These are phyloP conservation scores for Rhagophthalmus giganteus DNA, from an alignment of 2,888 invertebrate genomes.

Conservation along the genomic window DNA sequence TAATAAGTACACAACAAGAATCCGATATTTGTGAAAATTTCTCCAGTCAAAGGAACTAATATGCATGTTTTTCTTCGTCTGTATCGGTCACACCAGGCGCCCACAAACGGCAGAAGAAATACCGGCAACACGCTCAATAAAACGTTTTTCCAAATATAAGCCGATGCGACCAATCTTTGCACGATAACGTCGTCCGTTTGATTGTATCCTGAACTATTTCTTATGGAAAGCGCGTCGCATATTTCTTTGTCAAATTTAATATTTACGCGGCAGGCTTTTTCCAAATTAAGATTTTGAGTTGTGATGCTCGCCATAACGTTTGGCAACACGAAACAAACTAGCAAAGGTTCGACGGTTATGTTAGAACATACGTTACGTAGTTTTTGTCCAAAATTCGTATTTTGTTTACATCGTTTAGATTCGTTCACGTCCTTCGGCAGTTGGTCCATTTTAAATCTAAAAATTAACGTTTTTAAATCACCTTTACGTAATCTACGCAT, in stretches of 20 bases:
- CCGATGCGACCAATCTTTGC: conserved; percentile 44
- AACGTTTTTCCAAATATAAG: conserved; percentile 61
- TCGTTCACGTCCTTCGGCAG: neutral
- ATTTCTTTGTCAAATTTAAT: conserved; percentile 67
- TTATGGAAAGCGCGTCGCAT: conserved; percentile 71
- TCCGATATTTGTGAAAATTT: conserved; percentile 57
- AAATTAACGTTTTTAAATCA: neutral
- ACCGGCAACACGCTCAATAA: conserved; percentile 61
- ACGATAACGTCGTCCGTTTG: conserved; percentile 57
- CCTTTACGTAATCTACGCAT: too few species aligned
- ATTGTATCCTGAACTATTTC: conserved; percentile 68
- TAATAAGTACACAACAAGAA: conserved; percentile 60
- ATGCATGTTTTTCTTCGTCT: conserved; percentile 63
- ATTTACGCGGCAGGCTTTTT: conserved; percentile 82
- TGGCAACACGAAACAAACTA: conserved; percentile 66
- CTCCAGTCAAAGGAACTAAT: conserved; percentile 60
- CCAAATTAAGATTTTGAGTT: conserved; percentile 78
- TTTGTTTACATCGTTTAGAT: neutral
- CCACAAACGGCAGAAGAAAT: conserved; percentile 60
- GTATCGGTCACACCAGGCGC: conserved; percentile 65
- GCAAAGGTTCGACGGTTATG: conserved; percentile 56
- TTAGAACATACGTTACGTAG: conserved; percentile 2
- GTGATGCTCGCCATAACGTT: conserved; percentile 66
- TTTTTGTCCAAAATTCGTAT: conserved; percentile 4
- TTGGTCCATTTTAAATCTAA: neutral